Evolutionary conservation across 2,888 invertebrate genomes (phyloP), one percentile per base, ranked within the genome.

Genomic region (Drosophila greeni): DNA sequence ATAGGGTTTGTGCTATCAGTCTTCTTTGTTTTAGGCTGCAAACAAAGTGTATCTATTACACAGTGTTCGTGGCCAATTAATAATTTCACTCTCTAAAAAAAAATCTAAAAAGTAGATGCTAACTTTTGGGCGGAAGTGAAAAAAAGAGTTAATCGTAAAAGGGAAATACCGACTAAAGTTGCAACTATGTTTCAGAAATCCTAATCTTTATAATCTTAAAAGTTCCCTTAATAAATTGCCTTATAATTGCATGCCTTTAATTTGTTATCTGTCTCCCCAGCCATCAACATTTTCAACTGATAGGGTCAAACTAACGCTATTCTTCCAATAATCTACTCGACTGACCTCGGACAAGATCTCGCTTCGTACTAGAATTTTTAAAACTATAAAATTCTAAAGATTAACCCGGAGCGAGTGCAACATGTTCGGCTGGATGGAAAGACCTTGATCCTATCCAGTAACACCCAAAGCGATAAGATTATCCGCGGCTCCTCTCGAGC

Each of bases 311-410:
- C 34, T n/a, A 8, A 14, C 33, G 36, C n/a, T 3, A 31, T 11
- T 24, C 6, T 12, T 18, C 18, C 11, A 12, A 11, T 39, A 33
- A 48, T 26, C 33, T 12, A 26, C 8, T 43, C 33, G 37, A 47
- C 59, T 74, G 74, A 74, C 62, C 81, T 56, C 60, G 40, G 81
- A 55, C 66, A 66, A 54, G 37, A 18, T 24, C 26, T 9, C 29
- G 20, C 5, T 4, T 8, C 16, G 23, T 8, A 33, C 42, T 14
- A n/a, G 39, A n/a, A 45, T 8, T 11, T 36, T n/a, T 48, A 3
- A 12, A 24, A 23, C 14, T 59, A 18, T 33, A 1, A 33, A 16
- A 14, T 18, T 57, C 5, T 7, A 29, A 1, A 12, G 34, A 20
- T 18, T 9, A 14, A n/a, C 29, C 29, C 36, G 12, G 16, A 11